Evolutionary conservation across 2,797 vertebrate genomes (phyloP), one percentile per base, ranked within the genome.

Genomic region (Emys orbicularis): DNA sequence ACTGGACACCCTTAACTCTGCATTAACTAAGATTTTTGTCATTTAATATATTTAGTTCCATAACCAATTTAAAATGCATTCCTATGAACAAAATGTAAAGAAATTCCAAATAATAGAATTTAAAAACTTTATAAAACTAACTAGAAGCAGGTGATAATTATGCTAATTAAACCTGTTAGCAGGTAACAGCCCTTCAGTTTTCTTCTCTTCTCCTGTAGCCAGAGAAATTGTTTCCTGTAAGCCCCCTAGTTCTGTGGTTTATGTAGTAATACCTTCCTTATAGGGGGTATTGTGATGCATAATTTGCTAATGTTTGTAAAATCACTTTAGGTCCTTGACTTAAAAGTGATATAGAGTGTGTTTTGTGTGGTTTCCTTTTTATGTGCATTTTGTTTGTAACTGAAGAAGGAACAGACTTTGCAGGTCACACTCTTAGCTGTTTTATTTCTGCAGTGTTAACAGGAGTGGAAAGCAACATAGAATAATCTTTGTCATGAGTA

Each of bases 401-500:
- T 72, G 21, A 59, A 90, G 88, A 90, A 91, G 52, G 27, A 87
- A 27, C 16, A 50, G 29, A 41, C 92, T 53, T 34, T 84, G 2
- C 56, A 82, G 25, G 12, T 85, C 3, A 25, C 8, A 6, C 87
- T 16, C 56, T 82, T 59, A 81, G 10, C 34, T 87, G 49, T 93
- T 95, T 85, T 84, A 29, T 27, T 29, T 72, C 90, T 86, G 83
- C 47, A 68, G 7, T 41, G 82, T 29, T 57, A 77, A 53, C 31
- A 27, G 74, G 47, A 79, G 82, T 12, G 61, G 84, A 90, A 83
- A 90, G 21, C 23, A 50, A 4, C 9, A 74, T 34, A 29, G 25
- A 91, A 93, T 84, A 88, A 74, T 53, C 91, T 88, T 89, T 92
- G 25, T 52, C 1, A 1, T 90, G 92, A 87, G 83, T 18, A 77